Percentiles rank a stretch among this genome's conserved stretches.
These are phyloP conservation scores for Drosophila ananassae DNA, from an alignment of 1,140 invertebrate species.

Conservation along the genomic window DNA sequence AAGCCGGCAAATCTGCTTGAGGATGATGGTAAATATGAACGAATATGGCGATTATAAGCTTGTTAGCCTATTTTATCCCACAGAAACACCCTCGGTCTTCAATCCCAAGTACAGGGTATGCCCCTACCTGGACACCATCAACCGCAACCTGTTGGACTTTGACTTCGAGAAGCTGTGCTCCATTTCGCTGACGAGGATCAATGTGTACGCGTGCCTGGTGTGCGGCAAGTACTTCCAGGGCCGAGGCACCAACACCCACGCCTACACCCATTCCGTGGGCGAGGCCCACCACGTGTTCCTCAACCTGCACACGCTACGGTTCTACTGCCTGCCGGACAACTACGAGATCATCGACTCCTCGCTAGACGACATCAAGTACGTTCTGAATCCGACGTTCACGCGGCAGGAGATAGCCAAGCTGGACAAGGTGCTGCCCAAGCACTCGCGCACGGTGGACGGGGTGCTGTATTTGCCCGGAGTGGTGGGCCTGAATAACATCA, in stretches of 20 bases:
- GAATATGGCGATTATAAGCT: not conserved
- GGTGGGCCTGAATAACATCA: slow-evolving; percentile 99
- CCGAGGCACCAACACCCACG: slow-evolving; percentile 98
- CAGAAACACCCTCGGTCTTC: slow-evolving; percentile 80
- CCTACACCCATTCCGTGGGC: slow-evolving; percentile 98
- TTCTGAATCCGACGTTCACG: slow-evolving; percentile 98
- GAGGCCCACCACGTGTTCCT: slow-evolving; percentile 99
- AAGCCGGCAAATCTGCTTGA: slow-evolving; percentile 46
- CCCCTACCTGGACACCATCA: slow-evolving; percentile 98
- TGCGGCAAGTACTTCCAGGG: slow-evolving; percentile 99
- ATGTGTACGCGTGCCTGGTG: slow-evolving; percentile 99
- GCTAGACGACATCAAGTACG: slow-evolving; percentile 99
- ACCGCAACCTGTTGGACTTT: slow-evolving; percentile 98
- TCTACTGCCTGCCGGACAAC: slow-evolving; percentile 99
- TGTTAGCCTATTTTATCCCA: not conserved
- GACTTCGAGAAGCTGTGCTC: slow-evolving; percentile 99
- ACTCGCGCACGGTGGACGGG: slow-evolving; percentile 98
- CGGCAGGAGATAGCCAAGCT: slow-evolving; percentile 89
- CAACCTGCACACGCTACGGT: slow-evolving; percentile 98
- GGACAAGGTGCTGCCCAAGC: slow-evolving; percentile 91
- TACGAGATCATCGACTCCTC: slow-evolving; percentile 99
- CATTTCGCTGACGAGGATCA: slow-evolving; percentile 98
- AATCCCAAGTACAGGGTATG: slow-evolving; percentile 86
- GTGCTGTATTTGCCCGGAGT: slow-evolving; percentile 97
- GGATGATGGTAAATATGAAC: slow-evolving; percentile 58